Base-by-base conservation (phyloP, 2,888 invertebrate genomes). In the Conomelus anceps region DNA sequence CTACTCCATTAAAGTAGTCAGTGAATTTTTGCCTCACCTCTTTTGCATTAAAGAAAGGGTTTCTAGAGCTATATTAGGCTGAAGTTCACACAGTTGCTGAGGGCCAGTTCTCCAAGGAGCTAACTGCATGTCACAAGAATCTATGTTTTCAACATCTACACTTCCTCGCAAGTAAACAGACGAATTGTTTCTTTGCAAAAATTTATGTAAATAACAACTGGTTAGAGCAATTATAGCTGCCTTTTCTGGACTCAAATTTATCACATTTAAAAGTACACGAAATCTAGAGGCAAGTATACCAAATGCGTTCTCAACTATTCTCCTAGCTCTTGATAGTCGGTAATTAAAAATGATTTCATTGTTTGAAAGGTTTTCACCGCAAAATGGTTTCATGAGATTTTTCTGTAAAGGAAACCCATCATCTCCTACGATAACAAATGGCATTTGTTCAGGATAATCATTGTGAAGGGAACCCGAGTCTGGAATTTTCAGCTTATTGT, bases 351-450 rank as follows among this genome's bases (percentile, higher is more conserved):
- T 89, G 87, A 24, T 87, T 84, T 89, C 84, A 24, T 88, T 85
- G 84, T 89, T 20, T 85, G 87, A 84, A 17, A 89, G 29, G 17
- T 87, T 87, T 86, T 87, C 63, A 22, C 89, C 89, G 84, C 85
- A 26, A 85, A 84, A 89, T 20, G 89, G 87, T 41, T 89, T 89
- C 23, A 89, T 34, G 24, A 89, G 26, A 88, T 89, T 23, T 84
- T 63, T 84, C 63, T 63, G 63, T 26, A 89, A 85, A 87, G 84
- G 87, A 88, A 89, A 89, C 22, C 87, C 89, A 26, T 89, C 89
- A 84, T 89, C 89, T 84, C 88, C 89, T 84, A 89, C 4, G 63
- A 88, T 86, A 24, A 84, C 88, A 11, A 26, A 26, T 7, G 26
- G 26, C 26, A 88, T 88, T 88, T 88, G 0, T 29, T 88, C 34